Evolutionary conservation across 2,113 vertebrate genomes (phyloP).

Genomic region (Orientallactaga bullata): DNA sequence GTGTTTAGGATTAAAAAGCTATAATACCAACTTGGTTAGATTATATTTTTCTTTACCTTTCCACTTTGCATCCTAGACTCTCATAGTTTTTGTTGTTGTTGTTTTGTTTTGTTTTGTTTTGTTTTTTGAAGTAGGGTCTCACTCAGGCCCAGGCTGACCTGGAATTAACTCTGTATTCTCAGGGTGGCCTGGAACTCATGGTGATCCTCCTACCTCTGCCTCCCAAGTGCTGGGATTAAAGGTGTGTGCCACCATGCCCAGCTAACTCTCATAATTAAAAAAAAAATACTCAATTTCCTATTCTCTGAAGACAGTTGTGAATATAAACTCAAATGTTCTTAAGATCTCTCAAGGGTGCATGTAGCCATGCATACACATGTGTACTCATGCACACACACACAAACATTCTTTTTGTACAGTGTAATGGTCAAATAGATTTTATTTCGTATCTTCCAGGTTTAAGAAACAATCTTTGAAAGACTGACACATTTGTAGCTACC

Average conservation of each 20-base stretch:
- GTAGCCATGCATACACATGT: background rate
- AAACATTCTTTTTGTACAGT: background rate
- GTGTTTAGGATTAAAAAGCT: background rate
- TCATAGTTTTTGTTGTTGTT: background rate
- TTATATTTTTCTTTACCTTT: background rate
- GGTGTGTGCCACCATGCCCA: too few relatives aligned
- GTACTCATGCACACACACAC: background rate
- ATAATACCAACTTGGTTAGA: background rate
- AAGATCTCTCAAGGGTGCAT: background rate
- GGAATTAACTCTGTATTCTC: too few relatives aligned
- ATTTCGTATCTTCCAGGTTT: conserved; percentile 21
- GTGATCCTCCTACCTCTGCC: too few relatives aligned
- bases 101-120: too few relatives aligned
- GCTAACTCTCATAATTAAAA: too few relatives aligned
- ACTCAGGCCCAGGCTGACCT: too few relatives aligned
- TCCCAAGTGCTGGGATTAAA: too few relatives aligned
- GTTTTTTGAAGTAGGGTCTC: too few relatives aligned
- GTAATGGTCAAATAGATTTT: conserved; percentile 39
- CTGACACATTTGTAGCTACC: conserved; percentile 47
- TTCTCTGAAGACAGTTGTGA: background rate
- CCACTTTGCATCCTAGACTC: conserved; percentile 14
- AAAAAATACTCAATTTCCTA: background rate
- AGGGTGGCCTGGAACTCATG: too few relatives aligned
- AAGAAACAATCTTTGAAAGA: conserved; percentile 16
- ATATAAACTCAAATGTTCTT: background rate